Conservation (phyloP, 2,888 invertebrate species). For the Glyphotaelius pellucidus region DNA sequence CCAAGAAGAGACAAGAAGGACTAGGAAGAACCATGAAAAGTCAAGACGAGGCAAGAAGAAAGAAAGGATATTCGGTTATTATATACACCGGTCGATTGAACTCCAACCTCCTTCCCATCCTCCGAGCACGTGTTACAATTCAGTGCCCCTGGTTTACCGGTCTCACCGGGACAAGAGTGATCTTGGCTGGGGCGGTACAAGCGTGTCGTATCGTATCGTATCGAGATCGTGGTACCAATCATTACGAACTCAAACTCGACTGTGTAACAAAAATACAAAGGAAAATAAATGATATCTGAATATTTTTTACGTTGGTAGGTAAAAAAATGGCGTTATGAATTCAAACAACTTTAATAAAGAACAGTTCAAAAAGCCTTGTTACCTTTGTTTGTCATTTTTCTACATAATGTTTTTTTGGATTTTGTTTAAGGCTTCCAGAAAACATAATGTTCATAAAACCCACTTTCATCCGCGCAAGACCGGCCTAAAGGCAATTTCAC, state of each 20-base stretch:
- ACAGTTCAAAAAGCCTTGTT: neutral
- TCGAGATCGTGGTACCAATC: neutral
- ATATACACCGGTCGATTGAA: too few species aligned
- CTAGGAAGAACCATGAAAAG: too few species aligned
- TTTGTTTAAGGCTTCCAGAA: neutral
- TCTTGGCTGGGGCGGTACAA: too few species aligned
- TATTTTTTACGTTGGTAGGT: neutral
- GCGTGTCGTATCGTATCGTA: too few species aligned
- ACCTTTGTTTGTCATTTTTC: neutral
- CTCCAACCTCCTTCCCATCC: too few species aligned
- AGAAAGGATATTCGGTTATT: too few species aligned
- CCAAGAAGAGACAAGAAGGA: too few species aligned
- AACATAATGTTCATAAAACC: neutral
- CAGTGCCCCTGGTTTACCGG: too few species aligned
- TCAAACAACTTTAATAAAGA: neutral
- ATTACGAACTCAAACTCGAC: neutral
- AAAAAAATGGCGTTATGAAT: neutral
- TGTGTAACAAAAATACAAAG: neutral
- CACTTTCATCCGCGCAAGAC: neutral
- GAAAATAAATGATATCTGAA: neutral
- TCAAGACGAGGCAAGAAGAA: too few species aligned
- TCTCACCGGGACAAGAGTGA: too few species aligned
- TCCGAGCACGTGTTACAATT: too few species aligned
- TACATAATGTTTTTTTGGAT: neutral
- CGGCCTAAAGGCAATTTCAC: constrained; percentile 12